phyloP scores from a whole-genome alignment of 37 sponge, comb jelly and placozoan species.

The Eunapius fragilis region DNA sequence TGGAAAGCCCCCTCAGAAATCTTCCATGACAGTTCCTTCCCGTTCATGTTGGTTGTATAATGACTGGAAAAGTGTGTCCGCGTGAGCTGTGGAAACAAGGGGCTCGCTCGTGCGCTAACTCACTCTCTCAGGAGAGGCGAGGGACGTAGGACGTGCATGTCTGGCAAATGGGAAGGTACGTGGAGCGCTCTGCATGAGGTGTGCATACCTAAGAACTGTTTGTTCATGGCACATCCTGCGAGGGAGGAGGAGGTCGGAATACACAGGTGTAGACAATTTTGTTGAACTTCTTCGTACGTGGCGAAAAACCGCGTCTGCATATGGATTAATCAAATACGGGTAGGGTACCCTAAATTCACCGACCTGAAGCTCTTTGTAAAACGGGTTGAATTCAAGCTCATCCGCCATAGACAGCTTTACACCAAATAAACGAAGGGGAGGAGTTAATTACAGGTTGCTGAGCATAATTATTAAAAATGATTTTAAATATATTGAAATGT shows the following conservation, averaged over 20 bases:
- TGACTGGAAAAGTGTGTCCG: conserved; percentile 21
- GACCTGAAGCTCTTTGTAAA: conserved; percentile 72
- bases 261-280: conserved; percentile 57
- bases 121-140: conserved; percentile 62
- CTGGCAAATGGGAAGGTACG: conserved; percentile 6
- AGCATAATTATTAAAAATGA: neutral
- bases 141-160: conserved; percentile 48
- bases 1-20: conserved; percentile 2
- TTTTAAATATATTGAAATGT: neutral
- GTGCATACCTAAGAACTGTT: conserved; percentile 27
- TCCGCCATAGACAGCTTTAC: conserved; percentile 23
- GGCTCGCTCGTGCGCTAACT: conserved; percentile 38
- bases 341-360: neutral
- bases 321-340: neutral
- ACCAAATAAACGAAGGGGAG: neutral
- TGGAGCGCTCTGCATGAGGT: neutral
- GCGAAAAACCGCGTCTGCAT: conserved; percentile 25
- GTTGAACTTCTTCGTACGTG: conserved; percentile 52
- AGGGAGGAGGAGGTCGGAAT: conserved; percentile 45
- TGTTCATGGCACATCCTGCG: conserved; percentile 29
- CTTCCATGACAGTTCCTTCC: conserved; percentile 30
- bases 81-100: neutral
- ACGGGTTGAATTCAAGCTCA: conserved; percentile 69
- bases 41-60: conserved; percentile 3
- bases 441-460: neutral